Conservation (phyloP, 2,888 invertebrate species). For the Tinea trinotella region DNA sequence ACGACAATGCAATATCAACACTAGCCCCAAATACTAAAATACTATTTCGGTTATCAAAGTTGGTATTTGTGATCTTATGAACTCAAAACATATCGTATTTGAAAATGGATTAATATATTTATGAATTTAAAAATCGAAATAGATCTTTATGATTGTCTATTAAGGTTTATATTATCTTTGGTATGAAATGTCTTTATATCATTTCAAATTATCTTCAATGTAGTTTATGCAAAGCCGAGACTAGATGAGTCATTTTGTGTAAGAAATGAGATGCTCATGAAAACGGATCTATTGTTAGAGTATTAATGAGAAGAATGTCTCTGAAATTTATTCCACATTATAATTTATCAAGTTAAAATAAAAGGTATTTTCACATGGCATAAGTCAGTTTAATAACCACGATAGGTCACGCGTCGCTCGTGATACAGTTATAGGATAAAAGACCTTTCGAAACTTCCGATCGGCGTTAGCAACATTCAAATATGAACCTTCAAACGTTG, state of each 20-base stretch:
- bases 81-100: background rate
- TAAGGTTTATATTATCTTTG: background rate
- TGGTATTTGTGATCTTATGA: background rate
- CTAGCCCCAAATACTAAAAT: slow-evolving; percentile 19
- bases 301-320: slow-evolving; percentile 34
- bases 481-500: background rate
- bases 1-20: slow-evolving; percentile 24
- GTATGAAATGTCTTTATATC: background rate
- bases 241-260: slow-evolving; percentile 52
- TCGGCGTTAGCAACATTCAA: background rate
- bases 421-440: slow-evolving; percentile 34
- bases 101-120: slow-evolving; percentile 10
- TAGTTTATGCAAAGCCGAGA: slow-evolving; percentile 38
- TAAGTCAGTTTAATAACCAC: background rate
- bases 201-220: slow-evolving; percentile 31
- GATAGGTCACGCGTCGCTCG: slow-evolving; percentile 35
- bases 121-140: slow-evolving; percentile 5
- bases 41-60: background rate
- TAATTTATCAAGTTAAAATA: slow-evolving; percentile 1
- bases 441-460: slow-evolving; percentile 14
- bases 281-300: slow-evolving; percentile 41
- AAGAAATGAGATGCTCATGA: slow-evolving; percentile 46
- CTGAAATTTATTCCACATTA: background rate
- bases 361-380: slow-evolving; percentile 8
- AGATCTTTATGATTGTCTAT: background rate